phyloP scores from a whole-genome alignment of 2,113 vertebrate species.

The Solea solea region DNA sequence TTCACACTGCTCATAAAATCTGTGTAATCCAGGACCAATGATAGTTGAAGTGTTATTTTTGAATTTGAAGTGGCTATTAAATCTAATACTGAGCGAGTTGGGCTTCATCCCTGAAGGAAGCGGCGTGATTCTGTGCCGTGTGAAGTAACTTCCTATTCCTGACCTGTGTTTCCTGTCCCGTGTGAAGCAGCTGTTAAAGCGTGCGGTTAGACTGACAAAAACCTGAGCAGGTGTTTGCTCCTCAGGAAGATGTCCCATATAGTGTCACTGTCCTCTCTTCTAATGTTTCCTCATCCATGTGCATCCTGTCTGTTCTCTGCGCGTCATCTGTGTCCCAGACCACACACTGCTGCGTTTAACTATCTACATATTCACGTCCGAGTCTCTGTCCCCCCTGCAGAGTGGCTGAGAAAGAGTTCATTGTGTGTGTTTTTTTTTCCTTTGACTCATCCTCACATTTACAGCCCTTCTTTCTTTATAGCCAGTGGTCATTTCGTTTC shows the following conservation, averaged over 20 bases:
- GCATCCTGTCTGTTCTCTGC: slow-evolving; percentile 47
- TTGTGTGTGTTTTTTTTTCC: too few relatives aligned
- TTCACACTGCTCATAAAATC: too few relatives aligned
- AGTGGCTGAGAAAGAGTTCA: too few relatives aligned
- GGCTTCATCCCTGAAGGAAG: slow-evolving; percentile 18
- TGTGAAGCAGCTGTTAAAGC: slow-evolving; percentile 1
- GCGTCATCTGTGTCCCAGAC: slow-evolving; percentile 8
- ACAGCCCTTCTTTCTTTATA: too few relatives aligned
- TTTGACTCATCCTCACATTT: too few relatives aligned
- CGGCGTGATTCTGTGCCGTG: slow-evolving; percentile 11
- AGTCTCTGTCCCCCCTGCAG: background rate
- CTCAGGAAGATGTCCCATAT: slow-evolving; percentile 29
- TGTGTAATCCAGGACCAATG: too few relatives aligned
- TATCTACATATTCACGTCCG: background rate
- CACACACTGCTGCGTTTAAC: background rate
- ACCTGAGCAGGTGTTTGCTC: slow-evolving; percentile 36
- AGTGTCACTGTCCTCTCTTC: slow-evolving; percentile 15
- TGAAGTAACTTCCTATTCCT: slow-evolving; percentile 50
- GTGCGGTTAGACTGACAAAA: slow-evolving; percentile 24
- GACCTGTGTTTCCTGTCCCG: slow-evolving; percentile 37
- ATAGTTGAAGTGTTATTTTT: too few relatives aligned
- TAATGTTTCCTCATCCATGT: slow-evolving; percentile 49
- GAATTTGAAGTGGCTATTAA: too few relatives aligned
- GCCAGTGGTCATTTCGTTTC: too few relatives aligned
- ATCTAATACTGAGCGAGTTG: too few relatives aligned